Base-by-base conservation (phyloP, 2,113 vertebrate species). In the Istiophorus platypterus region DNA sequence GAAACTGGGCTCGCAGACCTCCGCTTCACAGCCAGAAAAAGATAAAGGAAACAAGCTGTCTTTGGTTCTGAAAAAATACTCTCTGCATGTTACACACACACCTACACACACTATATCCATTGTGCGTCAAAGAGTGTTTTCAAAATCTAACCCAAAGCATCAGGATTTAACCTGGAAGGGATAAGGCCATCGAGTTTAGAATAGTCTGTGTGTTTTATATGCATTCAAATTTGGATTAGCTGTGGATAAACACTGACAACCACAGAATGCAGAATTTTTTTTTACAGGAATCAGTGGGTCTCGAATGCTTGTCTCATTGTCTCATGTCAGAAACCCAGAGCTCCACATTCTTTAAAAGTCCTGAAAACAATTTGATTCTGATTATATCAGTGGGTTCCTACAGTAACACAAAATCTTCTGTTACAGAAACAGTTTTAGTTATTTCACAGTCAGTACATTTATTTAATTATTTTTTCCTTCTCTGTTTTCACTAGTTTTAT, bases 161-260 rank as follows among this genome's bases (percentile, higher is more conserved):
- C 11, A 34, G 20, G 37, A 41, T 24, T 54, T 71, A n/a, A 82
- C 58, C 37, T 78, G 56, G n/a, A 27, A 49, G 17, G 56, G 62
- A 58, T 76, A 64, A 54, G 66, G 59, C 52, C 27, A 6, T 59
- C 31, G 1, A 11, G 26, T 12, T 56, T 12, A 56, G 47, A 76
- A 65, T 66, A 71, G 59, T 29, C 37, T n/a, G 0, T 76, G 58
- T 77, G 81, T 72, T 31, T 67, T 67, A 22, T 13, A 8, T 54
- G 52, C 37, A 78, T 78, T 71, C 72, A 76, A 34, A 71, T 58
- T 59, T 85, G 64, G 72, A 26, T 72, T 17, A 52, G 73, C 59
- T 52, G n/a, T 59, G 29, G 59, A 72, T 57, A 80, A 72, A 72
- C 22, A n/a, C 45, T 24, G 61, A 39, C 10, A 47, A 41, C 41